phyloP scores from a whole-genome alignment of 1,140 invertebrate genomes.

The Parapsyche elsis region DNA sequence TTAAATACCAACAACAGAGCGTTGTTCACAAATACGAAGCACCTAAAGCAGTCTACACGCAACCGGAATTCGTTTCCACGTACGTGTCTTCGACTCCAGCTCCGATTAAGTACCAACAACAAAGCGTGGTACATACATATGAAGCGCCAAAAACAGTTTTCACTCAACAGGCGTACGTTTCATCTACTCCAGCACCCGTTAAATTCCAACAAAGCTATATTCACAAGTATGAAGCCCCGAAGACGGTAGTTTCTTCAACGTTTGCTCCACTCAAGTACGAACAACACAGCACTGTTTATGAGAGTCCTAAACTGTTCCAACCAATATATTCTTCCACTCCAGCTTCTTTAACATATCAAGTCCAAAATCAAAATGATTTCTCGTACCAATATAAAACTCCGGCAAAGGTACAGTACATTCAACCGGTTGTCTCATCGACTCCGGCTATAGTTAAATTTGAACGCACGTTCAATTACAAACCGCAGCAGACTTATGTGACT shows the following conservation, averaged over 20 bases:
- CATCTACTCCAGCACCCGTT: slow-evolving; percentile 46
- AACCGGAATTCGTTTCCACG: slow-evolving; percentile 24
- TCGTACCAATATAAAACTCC: slow-evolving; percentile 33
- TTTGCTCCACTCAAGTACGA: not conserved
- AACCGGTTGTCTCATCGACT: slow-evolving; percentile 52
- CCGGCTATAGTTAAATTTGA: slow-evolving; percentile 44
- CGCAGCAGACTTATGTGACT: slow-evolving; percentile 34
- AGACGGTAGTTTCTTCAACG: not conserved
- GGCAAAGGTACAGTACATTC: slow-evolving; percentile 25
- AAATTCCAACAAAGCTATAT: slow-evolving; percentile 41
- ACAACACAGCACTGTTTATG: not conserved
- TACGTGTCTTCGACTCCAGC: slow-evolving; percentile 12
- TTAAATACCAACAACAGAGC: slow-evolving; percentile 33
- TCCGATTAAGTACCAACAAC: slow-evolving; percentile 19
- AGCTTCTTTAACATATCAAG: slow-evolving; percentile 25
- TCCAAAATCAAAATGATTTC: not conserved
- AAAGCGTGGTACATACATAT: not conserved
- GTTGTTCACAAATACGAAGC: not conserved
- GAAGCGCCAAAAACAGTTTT: not conserved
- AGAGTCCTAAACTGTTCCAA: not conserved
- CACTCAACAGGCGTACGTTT: not conserved
- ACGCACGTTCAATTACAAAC: slow-evolving; percentile 45
- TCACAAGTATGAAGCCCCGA: not conserved
- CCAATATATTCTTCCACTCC: slow-evolving; percentile 23
- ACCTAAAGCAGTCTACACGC: not conserved